Conservation (phyloP, 2,113 vertebrate species). For the Glaucomys volans region DNA sequence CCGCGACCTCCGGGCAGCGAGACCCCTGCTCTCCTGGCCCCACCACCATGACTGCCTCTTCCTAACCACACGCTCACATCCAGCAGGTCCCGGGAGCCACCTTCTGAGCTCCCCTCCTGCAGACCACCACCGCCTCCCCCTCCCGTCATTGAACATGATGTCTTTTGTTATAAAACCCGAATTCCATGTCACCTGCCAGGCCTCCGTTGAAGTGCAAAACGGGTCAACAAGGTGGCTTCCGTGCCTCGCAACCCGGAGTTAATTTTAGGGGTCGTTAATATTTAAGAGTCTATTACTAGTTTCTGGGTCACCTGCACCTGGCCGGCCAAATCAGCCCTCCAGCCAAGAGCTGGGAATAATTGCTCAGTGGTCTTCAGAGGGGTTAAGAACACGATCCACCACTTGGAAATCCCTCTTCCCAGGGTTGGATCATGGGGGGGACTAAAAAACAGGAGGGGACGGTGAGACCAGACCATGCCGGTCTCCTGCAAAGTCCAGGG, state of each 20-base stretch:
- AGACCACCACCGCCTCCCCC: no score
- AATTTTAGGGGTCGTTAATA: slow-evolving; percentile 82
- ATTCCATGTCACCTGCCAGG: slow-evolving; percentile 17
- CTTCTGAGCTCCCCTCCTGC: no score
- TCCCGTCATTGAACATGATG: slow-evolving; percentile 75
- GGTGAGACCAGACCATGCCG: no score
- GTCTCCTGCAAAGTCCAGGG: no score
- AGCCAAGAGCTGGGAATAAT: no score
- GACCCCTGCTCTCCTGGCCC: no score
- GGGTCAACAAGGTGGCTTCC: slow-evolving; percentile 64
- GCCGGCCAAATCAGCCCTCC: slow-evolving; percentile 77
- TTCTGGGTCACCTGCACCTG: slow-evolving; percentile 45
- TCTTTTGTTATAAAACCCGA: slow-evolving; percentile 82
- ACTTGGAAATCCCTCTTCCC: slow-evolving; percentile 68
- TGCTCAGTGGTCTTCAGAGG: slow-evolving; percentile 70
- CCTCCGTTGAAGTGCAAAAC: slow-evolving; percentile 65
- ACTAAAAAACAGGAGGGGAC: slow-evolving; percentile 69
- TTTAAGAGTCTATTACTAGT: slow-evolving; percentile 79
- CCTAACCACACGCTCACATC: no score
- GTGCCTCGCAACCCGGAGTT: slow-evolving; percentile 61
- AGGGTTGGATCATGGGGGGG: slow-evolving; percentile 70
- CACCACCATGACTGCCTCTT: no score
- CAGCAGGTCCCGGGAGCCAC: no score
- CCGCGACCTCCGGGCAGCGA: no score
- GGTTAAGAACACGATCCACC: slow-evolving; percentile 76